A percentile compares a stretch with the other conserved stretches of the same genome.
These are phyloP conservation scores for Potamarius usumacintae DNA, from an alignment of 2,113 vertebrate genomes.

Conservation along the genomic window DNA sequence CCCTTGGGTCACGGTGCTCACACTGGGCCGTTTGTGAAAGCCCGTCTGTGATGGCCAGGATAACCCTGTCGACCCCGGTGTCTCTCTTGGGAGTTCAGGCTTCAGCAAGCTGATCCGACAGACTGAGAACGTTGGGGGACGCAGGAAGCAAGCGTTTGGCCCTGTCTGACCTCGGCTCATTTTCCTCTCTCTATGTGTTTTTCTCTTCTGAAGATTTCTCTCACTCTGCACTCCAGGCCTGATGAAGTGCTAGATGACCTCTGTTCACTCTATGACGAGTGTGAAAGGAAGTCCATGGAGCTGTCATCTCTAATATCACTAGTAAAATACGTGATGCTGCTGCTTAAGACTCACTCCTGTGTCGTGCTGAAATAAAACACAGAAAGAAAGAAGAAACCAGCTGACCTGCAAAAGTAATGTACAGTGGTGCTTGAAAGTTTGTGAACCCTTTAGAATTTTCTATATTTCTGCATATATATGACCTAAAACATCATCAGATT, in stretches of 20 bases:
- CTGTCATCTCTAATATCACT: slow-evolving; percentile 26
- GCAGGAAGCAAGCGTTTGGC: slow-evolving; percentile 56
- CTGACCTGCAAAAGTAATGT: background rate
- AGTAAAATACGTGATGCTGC: background rate
- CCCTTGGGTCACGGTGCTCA: slow-evolving; percentile 41
- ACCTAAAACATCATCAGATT: too few relatives aligned
- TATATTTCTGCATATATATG: too few relatives aligned
- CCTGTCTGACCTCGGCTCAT: slow-evolving; percentile 56
- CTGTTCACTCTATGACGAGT: slow-evolving; percentile 21
- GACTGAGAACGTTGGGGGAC: slow-evolving; percentile 39
- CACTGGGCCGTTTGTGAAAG: slow-evolving; percentile 39
- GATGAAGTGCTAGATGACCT: slow-evolving; percentile 51
- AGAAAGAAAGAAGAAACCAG: background rate
- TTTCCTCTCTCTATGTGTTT: slow-evolving; percentile 51
- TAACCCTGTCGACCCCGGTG: slow-evolving; percentile 41
- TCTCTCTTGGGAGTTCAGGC: slow-evolving; percentile 44
- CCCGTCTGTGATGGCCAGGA: slow-evolving; percentile 31
- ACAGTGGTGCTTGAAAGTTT: too few relatives aligned
- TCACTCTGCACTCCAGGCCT: slow-evolving; percentile 45
- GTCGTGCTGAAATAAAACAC: background rate
- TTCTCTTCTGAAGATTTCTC: slow-evolving; percentile 48
- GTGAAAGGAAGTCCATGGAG: slow-evolving; percentile 1
- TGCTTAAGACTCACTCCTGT: background rate
- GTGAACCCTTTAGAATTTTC: too few relatives aligned
- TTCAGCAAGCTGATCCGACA: slow-evolving; percentile 49